phyloP scores from a whole-genome alignment of 2,797 vertebrate species.

The Dipus sagitta region DNA sequence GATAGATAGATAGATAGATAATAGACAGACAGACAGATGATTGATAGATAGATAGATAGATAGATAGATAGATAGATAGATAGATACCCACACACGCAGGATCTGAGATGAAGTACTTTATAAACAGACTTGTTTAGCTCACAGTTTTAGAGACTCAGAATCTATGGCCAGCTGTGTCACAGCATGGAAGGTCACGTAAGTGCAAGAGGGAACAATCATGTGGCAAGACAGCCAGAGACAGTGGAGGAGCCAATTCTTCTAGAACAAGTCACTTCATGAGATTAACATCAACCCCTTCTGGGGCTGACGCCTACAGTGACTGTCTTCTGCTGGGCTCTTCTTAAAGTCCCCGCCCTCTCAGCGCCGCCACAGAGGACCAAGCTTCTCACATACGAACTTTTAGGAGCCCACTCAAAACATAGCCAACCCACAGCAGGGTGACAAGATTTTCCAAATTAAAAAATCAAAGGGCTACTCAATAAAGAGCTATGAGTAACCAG shows the following conservation, averaged over 20 bases:
- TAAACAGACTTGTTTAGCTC: neutral
- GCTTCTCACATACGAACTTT: neutral
- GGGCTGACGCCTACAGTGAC: neutral
- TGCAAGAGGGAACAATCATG: neutral
- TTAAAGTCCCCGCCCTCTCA: neutral
- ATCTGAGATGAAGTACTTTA: neutral
- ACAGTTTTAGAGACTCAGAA: neutral
- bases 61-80: no score
- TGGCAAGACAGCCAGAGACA: neutral
- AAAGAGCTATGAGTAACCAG: neutral
- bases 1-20: no score
- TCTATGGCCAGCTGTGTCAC: neutral
- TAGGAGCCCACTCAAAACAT: neutral
- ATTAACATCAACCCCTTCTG: neutral
- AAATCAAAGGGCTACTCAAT: neutral
- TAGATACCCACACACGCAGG: no score
- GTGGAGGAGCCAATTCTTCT: neutral
- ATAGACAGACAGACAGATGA: no score
- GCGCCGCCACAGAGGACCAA: neutral
- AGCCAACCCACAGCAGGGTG: neutral
- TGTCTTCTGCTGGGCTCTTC: neutral
- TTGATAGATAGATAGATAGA: no score
- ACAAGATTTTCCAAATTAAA: constrained; percentile 41
- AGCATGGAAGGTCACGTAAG: neutral
- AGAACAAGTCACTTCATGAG: neutral